A percentile compares a stretch with the other conserved stretches of the same genome.
These are phyloP conservation scores for Meganola albula DNA, from an alignment of 2,888 invertebrate genomes.

Conservation along the genomic window DNA sequence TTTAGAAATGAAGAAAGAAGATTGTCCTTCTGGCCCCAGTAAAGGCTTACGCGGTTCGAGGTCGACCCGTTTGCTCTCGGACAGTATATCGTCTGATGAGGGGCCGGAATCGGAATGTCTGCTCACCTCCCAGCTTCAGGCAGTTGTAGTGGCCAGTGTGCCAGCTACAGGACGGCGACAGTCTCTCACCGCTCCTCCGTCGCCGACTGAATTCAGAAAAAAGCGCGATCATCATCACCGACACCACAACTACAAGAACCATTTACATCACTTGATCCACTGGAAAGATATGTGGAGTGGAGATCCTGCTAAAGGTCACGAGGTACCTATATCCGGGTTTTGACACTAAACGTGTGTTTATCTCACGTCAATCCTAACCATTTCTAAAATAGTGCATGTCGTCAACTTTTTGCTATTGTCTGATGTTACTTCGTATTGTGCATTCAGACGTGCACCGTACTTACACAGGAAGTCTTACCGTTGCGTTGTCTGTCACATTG, in stretches of 20 bases:
- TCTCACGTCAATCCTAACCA: conserved; percentile 22
- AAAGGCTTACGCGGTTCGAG: conserved; percentile 45
- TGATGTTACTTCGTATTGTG: conserved; percentile 30
- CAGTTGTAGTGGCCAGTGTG: conserved; percentile 42
- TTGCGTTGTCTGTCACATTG: conserved; percentile 25
- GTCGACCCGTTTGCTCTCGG: conserved; percentile 53
- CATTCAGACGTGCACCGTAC: conserved; percentile 25
- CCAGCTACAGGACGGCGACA: conserved; percentile 49
- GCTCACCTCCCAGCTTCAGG: conserved; percentile 47
- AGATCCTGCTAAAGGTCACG: conserved; percentile 63
- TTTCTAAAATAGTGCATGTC: conserved; percentile 31
- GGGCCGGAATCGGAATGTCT: conserved; percentile 66
- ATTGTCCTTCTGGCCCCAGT: conserved; percentile 46
- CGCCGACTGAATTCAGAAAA: conserved; percentile 68
- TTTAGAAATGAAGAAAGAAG: conserved; percentile 55
- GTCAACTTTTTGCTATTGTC: conserved; percentile 19
- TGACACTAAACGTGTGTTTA: conserved; percentile 19
- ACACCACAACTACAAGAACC: conserved; percentile 67
- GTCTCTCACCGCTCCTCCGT: conserved; percentile 70
- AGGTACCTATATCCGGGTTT: conserved; percentile 45
- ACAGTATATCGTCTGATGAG: conserved; percentile 68
- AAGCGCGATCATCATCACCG: conserved; percentile 57
- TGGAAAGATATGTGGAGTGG: conserved; percentile 73
- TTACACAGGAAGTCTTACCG: conserved; percentile 22
- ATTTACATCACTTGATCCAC: conserved; percentile 65